Base-by-base conservation (phyloP, 2,888 invertebrate genomes). In the Cremastinae sp. region DNA sequence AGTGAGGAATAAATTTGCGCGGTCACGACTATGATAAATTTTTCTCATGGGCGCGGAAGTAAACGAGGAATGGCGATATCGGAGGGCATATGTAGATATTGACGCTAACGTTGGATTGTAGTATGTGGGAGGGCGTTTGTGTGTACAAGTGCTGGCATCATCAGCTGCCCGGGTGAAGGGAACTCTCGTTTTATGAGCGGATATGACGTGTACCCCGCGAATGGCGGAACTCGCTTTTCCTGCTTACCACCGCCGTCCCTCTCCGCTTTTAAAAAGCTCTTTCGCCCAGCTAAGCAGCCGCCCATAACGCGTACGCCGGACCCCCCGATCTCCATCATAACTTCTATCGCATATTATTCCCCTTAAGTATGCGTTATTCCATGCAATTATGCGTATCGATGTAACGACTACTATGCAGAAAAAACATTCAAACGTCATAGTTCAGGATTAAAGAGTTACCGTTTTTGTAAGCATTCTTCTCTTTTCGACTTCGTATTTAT, bases 211-310 rank as follows among this genome's bases (percentile, higher is more conserved):
- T 75, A 77, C 69, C 71, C 73, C 77, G 28, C 28, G 28, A 5
- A 75, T 66, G 80, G 83, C 87, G 86, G 88, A 87, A 87, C 88
- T 85, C 83, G 86, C 84, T 88, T 88, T 68, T 88, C 87, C 87
- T 88, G 88, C 88, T 88, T 84, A 87, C 82, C 81, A 79, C 84
- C 79, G 81, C 78, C 64, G 45, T 62, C 58, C 72, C 82, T 82
- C 82, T 69, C 74, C 72, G 78, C 74, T 81, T 86, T 87, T 83
- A 82, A 85, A 87, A 87, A 86, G 84, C 85, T 84, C 85, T 87
- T 83, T 82, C 83, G n/a, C 28, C 2, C 2, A 82, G 82, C 82
- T 83, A 84, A 87, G 86, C 84, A 84, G 82, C 80, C 77, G 81
- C 81, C 82, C 85, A 84, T 85, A 85, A 84, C 83, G 79, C 28